Conservation (phyloP, 2,797 vertebrate species). For the Ptychadena robeensis region DNA sequence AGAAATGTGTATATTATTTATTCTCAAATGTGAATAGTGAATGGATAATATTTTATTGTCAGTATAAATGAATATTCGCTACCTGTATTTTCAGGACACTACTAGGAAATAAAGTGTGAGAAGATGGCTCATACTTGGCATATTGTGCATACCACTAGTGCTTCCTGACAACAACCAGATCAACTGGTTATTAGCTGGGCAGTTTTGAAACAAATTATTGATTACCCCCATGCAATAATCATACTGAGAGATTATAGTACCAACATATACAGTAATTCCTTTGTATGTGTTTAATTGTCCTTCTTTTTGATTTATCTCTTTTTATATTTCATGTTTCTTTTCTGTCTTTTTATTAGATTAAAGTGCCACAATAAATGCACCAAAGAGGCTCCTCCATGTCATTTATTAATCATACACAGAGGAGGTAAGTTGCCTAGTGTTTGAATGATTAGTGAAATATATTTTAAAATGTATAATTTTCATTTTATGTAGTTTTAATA, state of each 20-base stretch:
- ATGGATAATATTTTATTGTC: background rate
- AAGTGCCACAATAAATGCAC: conserved; percentile 99
- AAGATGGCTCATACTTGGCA: background rate
- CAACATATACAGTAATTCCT: too few relatives aligned
- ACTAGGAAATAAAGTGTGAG: background rate
- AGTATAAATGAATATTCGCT: background rate
- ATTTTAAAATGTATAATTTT: too few relatives aligned
- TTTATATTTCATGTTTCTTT: background rate
- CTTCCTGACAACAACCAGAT: background rate
- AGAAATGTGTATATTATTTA: background rate
- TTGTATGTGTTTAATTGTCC: too few relatives aligned
- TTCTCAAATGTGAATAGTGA: background rate
- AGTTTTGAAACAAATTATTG: background rate
- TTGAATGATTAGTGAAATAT: background rate
- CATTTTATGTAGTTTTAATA: too few relatives aligned
- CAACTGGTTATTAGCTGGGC: background rate
- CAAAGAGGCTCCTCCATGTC: conserved; percentile 99
- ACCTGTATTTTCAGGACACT: background rate
- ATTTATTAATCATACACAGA: conserved; percentile 95
- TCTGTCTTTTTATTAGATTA: conserved; percentile 79
- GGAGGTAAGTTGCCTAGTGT: conserved; percentile 80
- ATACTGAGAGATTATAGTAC: background rate
- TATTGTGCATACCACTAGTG: background rate
- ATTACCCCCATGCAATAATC: background rate
- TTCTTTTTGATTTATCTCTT: background rate